A percentile compares a stretch with the other conserved stretches of the same genome.
These are phyloP conservation scores for Tor tambroides DNA, from an alignment of 2,113 vertebrate genomes.

Conservation along the genomic window DNA sequence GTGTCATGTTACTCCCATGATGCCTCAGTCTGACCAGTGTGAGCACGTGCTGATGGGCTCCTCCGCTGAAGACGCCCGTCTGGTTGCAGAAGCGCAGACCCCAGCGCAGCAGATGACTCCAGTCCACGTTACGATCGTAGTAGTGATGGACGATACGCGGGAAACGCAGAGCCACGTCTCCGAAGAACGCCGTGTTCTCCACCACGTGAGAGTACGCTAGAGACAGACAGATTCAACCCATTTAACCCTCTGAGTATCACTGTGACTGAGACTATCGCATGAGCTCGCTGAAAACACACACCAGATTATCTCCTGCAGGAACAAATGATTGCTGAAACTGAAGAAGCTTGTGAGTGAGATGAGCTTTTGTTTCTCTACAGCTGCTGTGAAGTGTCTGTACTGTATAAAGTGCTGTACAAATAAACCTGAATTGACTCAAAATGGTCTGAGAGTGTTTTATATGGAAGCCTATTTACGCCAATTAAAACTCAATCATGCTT, in stretches of 20 bases:
- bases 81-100: slow-evolving; percentile 95
- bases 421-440: too few relatives aligned
- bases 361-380: too few relatives aligned
- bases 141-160: slow-evolving; percentile 97
- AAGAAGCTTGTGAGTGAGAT: too few relatives aligned
- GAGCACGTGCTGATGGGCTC: slow-evolving; percentile 87
- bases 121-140: slow-evolving; percentile 92
- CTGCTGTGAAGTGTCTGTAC: too few relatives aligned
- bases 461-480: too few relatives aligned
- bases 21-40: slow-evolving; percentile 71
- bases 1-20: not conserved
- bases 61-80: slow-evolving; percentile 91
- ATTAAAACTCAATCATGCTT: not conserved
- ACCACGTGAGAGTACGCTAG: slow-evolving; percentile 94
- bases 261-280: too few relatives aligned
- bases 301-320: too few relatives aligned
- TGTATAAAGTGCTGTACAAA: too few relatives aligned
- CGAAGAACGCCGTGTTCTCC: slow-evolving; percentile 97
- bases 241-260: too few relatives aligned
- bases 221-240: not conserved
- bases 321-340: not conserved
- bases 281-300: too few relatives aligned
- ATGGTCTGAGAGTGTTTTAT: too few relatives aligned
- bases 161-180: slow-evolving; percentile 92
- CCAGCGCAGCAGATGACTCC: slow-evolving; percentile 94